These are phyloP conservation scores for Platygyra sinensis DNA, from an alignment of 64 coral and sea anemone genomes.

Conservation along the genomic window DNA sequence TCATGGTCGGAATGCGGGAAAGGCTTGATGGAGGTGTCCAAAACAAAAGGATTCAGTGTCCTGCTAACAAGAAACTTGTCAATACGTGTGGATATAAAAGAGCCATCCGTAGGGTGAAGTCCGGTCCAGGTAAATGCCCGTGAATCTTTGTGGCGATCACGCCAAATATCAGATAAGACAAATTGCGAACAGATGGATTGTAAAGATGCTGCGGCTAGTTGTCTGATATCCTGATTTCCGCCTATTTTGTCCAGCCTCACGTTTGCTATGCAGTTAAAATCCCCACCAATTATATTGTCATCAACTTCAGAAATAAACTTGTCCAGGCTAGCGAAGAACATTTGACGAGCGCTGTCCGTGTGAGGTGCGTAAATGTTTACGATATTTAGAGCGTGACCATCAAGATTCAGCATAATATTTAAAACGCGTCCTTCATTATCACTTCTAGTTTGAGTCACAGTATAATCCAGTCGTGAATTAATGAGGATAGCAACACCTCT, in stretches of 20 bases:
- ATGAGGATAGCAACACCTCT: constrained; percentile 11
- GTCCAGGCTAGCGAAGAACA: not conserved
- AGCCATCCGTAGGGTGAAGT: not conserved
- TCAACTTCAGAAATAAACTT: not conserved
- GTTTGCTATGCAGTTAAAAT: constrained; percentile 43
- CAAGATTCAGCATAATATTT: not conserved
- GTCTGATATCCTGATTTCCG: not conserved
- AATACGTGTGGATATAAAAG: not conserved
- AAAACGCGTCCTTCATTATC: constrained; percentile 1
- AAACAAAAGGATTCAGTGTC: not conserved
- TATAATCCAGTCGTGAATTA: not conserved
- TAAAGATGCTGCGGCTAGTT: too few relatives aligned
- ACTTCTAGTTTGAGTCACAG: not conserved
- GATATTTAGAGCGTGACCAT: not conserved
- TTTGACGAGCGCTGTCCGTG: not conserved
- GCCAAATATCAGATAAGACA: not conserved
- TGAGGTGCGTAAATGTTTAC: constrained; percentile 23
- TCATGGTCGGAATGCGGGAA: not conserved
- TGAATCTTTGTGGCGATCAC: not conserved
- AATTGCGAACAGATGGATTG: too few relatives aligned
- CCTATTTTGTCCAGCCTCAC: not conserved
- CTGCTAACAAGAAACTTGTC: not conserved
- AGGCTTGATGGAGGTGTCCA: not conserved
- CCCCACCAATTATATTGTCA: not conserved
- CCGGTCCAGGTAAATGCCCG: not conserved